phyloP scores from a whole-genome alignment of 2,888 invertebrate species.

The Gastrophysa polygoni region DNA sequence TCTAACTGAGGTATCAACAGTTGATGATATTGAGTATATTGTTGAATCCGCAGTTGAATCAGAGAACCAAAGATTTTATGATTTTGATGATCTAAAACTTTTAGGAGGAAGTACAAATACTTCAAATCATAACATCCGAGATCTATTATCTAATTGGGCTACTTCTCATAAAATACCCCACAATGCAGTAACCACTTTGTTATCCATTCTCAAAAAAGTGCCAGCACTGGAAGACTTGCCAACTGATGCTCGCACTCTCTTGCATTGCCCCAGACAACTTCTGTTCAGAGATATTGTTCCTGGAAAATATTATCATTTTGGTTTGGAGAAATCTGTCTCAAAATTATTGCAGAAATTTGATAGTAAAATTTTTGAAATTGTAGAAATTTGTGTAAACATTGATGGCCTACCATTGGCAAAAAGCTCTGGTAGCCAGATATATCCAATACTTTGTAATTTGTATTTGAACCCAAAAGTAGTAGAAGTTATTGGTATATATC shows the following conservation, averaged over 20 bases:
- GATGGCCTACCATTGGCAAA: conserved; percentile 28
- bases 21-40: no score
- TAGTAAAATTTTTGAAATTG: neutral
- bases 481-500: conserved; percentile 27
- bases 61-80: neutral
- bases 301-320: conserved; percentile 25
- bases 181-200: conserved; percentile 1
- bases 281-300: conserved; percentile 3
- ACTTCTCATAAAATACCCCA: neutral
- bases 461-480: conserved; percentile 10
- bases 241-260: conserved; percentile 22
- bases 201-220: neutral
- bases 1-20: no score
- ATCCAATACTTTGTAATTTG: conserved; percentile 22
- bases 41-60: neutral
- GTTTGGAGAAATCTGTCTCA: no score
- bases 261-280: conserved; percentile 21
- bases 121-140: conserved; percentile 1
- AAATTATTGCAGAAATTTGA: conserved; percentile 4
- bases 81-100: neutral
- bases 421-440: conserved; percentile 29
- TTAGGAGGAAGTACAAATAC: neutral
- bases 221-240: conserved; percentile 16
- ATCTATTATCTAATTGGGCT: neutral
- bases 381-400: conserved; percentile 25